Conservation (phyloP, 2,113 vertebrate genomes). For the Microcebus tavaratra region DNA sequence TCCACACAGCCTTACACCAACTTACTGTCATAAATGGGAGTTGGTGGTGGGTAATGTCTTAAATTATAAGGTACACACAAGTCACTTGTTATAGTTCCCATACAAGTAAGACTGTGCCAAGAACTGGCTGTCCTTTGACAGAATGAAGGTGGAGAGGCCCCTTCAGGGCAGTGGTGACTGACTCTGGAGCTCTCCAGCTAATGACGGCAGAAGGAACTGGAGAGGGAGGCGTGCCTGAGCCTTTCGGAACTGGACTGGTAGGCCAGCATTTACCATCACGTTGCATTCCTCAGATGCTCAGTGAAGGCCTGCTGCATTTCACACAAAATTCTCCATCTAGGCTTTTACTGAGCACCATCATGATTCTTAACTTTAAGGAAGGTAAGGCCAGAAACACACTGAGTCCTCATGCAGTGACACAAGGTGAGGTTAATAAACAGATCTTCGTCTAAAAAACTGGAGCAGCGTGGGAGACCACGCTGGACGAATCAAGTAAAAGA, state of each 20-base stretch:
- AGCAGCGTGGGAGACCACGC: neutral
- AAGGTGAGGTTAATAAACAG: neutral
- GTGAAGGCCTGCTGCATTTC: neutral
- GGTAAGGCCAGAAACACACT: neutral
- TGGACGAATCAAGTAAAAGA: neutral
- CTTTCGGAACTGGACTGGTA: neutral
- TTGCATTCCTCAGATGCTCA: neutral
- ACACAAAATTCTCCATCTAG: neutral
- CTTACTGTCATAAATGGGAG: neutral
- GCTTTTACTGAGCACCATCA: neutral
- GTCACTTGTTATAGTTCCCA: neutral
- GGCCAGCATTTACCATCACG: neutral
- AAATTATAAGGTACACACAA: neutral
- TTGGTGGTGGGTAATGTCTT: neutral
- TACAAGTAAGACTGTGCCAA: neutral
- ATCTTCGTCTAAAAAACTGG: neutral
- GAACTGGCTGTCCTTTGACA: neutral
- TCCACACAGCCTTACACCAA: neutral
- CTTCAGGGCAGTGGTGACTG: neutral
- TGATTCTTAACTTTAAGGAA: neutral
- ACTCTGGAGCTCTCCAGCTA: neutral
- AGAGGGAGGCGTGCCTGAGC: fast-evolving
- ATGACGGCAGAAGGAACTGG: neutral
- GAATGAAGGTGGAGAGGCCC: neutral
- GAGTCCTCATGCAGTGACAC: neutral